Evolutionary conservation across 2,888 invertebrate genomes (phyloP).

Genomic region (Cremastinae sp.): DNA sequence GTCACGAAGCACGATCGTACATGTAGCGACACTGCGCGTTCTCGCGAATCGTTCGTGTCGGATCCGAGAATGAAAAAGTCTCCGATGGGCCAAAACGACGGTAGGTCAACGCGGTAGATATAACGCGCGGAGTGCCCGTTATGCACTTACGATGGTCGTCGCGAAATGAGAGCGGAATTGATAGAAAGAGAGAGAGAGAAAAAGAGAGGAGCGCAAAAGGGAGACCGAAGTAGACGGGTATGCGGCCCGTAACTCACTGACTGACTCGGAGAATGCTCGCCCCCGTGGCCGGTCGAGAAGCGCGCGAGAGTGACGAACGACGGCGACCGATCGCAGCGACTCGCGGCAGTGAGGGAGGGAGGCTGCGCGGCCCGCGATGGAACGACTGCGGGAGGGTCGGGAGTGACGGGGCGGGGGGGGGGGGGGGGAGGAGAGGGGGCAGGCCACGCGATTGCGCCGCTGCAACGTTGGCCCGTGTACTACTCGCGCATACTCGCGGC

Average conservation of each 20-base stretch:
- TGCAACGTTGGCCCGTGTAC: conserved; percentile 22
- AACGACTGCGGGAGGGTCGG: conserved; percentile 10
- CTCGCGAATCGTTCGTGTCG: too few species aligned
- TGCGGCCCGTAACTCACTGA: conserved; percentile 77
- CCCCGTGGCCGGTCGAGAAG: not conserved
- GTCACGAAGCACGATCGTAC: too few species aligned
- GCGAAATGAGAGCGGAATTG: too few species aligned
- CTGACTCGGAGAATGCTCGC: conserved; percentile 60
- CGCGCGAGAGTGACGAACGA: not conserved
- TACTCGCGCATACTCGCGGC: conserved; percentile 14
- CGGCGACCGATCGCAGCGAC: conserved; percentile 54
- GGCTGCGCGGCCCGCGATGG: conserved; percentile 37
- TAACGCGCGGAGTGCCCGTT: too few species aligned
- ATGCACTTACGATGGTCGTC: too few species aligned
- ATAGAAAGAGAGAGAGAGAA: too few species aligned
- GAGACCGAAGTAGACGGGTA: conserved; percentile 67
- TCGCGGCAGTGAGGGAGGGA: conserved; percentile 70
- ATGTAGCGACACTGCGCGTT: too few species aligned
- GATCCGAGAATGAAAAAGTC: too few species aligned
- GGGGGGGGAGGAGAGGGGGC: conserved; percentile 15
- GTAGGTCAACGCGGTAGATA: too few species aligned
- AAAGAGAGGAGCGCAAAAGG: conserved; percentile 12
- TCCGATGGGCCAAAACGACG: too few species aligned
- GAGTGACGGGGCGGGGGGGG: conserved; percentile 6
- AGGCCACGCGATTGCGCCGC: conserved; percentile 10